Evolutionary conservation across 2,888 invertebrate species (phyloP).

Genomic region (Sphaerophoria taeniata): DNA sequence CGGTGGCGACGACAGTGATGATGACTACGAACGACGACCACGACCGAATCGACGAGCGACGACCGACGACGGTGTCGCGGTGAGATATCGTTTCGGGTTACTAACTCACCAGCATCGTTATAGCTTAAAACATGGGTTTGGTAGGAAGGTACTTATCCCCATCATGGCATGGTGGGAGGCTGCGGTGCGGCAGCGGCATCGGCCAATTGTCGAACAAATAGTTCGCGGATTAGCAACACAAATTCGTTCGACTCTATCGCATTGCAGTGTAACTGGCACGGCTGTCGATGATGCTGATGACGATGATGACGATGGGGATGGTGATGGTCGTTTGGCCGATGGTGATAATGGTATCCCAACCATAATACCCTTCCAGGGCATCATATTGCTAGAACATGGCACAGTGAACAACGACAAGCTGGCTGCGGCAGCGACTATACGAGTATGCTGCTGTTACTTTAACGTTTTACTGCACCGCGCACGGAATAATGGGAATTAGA

Average conservation of each 20-base stretch:
- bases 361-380: conserved; percentile 42
- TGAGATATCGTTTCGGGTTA: conserved; percentile 60
- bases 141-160: conserved; percentile 7
- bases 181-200: conserved; percentile 45
- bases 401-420: neutral
- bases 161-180: conserved; percentile 23
- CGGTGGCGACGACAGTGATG: conserved; percentile 41
- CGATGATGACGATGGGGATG: conserved; percentile 31
- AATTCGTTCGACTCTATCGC: conserved; percentile 50
- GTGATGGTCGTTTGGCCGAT: conserved; percentile 42
- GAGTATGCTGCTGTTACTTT: conserved; percentile 38
- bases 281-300: conserved; percentile 32
- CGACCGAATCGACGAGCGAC: neutral
- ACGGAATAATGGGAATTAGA: conserved; percentile 78
- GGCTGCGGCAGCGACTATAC: neutral
- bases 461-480: conserved; percentile 44
- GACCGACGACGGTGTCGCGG: conserved; percentile 62
- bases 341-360: conserved; percentile 27
- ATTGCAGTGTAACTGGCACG: conserved; percentile 56
- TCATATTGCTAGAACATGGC: neutral
- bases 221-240: conserved; percentile 72
- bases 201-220: conserved; percentile 74
- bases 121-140: neutral
- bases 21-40: neutral
- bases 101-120: conserved; percentile 16